Evolutionary conservation across 2,888 invertebrate genomes (phyloP).

Genomic region (Lacanobia oleracea): DNA sequence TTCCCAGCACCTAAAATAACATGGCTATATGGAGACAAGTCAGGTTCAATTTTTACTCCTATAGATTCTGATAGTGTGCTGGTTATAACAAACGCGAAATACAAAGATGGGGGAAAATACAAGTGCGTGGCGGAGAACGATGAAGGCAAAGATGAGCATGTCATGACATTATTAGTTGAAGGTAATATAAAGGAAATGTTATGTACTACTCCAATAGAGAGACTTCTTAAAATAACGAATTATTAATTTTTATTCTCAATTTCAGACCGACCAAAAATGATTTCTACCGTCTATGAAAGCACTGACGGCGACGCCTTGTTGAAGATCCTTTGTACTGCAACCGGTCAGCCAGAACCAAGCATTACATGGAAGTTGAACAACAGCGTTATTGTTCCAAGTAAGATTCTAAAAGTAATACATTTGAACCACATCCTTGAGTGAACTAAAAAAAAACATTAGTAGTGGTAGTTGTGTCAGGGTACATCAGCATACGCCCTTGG

Average conservation of each 20-base stretch:
- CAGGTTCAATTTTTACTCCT: conserved; percentile 1
- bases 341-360: conserved; percentile 40
- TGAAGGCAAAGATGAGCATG: conserved; percentile 20
- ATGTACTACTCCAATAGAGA: not conserved
- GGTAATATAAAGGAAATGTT: conserved; percentile 9
- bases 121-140: conserved; percentile 40
- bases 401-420: not conserved
- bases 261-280: conserved; percentile 31
- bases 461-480: not conserved
- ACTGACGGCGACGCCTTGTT: conserved; percentile 40
- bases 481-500: not conserved
- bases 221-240: not conserved
- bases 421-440: not conserved
- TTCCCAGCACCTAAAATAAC: conserved; percentile 40
- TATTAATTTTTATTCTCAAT: not conserved
- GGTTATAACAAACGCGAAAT: conserved; percentile 1
- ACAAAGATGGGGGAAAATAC: conserved; percentile 27
- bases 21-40: conserved; percentile 26
- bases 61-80: conserved; percentile 9
- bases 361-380: conserved; percentile 37
- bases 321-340: conserved; percentile 38
- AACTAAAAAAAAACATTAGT: not conserved
- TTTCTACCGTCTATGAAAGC: conserved; percentile 7
- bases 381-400: conserved; percentile 17
- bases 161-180: conserved; percentile 24